These are phyloP conservation scores for Solenodon paradoxus DNA, from an alignment of 2,113 vertebrate genomes.

Conservation along the genomic window DNA sequence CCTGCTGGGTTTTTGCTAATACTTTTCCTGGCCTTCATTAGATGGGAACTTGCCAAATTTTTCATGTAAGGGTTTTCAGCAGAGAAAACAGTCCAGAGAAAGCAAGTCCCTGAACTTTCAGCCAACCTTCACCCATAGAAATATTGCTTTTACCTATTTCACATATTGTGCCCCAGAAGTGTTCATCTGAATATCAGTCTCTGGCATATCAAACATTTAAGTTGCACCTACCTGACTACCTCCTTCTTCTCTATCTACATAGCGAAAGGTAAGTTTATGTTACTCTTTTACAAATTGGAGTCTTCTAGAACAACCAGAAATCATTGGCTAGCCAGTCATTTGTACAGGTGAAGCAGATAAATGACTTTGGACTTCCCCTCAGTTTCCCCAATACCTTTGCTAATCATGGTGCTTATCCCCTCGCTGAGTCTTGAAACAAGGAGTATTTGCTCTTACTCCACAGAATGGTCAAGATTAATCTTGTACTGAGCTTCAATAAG, in stretches of 20 bases:
- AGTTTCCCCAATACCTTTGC: background rate
- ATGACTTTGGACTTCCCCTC: too few species aligned
- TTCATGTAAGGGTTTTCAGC: background rate
- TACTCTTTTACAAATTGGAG: background rate
- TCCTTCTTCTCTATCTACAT: background rate
- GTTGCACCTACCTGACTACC: too few species aligned
- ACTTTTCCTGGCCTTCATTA: background rate
- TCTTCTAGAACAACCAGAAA: background rate
- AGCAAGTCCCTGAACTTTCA: too few species aligned
- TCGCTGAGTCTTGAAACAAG: background rate
- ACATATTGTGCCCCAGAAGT: background rate
- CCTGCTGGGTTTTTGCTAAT: background rate
- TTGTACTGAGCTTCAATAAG: background rate
- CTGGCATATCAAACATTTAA: background rate
- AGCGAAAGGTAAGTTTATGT: background rate
- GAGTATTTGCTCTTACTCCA: background rate
- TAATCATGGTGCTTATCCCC: too few species aligned
- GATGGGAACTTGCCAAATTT: background rate
- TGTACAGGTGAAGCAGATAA: background rate
- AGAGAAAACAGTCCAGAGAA: too few species aligned
- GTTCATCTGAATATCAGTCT: background rate
- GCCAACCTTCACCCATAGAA: background rate
- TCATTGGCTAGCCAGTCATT: background rate
- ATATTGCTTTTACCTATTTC: background rate
- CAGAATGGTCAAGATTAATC: background rate